Evolutionary conservation across 2,888 invertebrate genomes (phyloP), one percentile per base, ranked within the genome.

Genomic region (Sialis fuliginosa): DNA sequence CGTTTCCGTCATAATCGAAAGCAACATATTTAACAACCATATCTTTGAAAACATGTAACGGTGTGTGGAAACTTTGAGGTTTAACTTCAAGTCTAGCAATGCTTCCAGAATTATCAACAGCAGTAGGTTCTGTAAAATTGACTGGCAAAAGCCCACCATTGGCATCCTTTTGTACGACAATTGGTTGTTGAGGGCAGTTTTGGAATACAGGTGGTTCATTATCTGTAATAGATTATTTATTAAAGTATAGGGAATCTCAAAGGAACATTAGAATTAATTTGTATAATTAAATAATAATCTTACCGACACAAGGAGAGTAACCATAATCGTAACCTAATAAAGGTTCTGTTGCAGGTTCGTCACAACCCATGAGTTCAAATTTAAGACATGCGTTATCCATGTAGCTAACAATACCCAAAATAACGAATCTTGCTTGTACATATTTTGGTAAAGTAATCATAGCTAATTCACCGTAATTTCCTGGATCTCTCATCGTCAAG

Each of bases 191-290:
- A 5, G 95, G 96, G 56, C 95, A 96, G 60, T 95, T 93, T 65
- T 89, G 87, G 77, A 96, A 96, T 6, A 89, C 84, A 31, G 95
- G 96, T 4, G 95, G 93, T 59, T 95, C 95, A 57, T 92, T 91
- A 63, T 96, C 89, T 78, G 61, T 42, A 69, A 68, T 45, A 54
- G 42, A 42, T 46, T 22, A 22, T 22, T 22, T 48, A 22, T 10
- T 37, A 47, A 47, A 44, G 31, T 45, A 6, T 37, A 10, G n/a
- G 35, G 35, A 9, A 22, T 35, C n/a, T 3, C 39, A 40, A 40
- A 40, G 9, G 8, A 40, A 13, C 1, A 8, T 4, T 12, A 33
- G 10, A 46, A 32, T 45, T 12, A 30, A 31, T 22, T 30, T 5
- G 35, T 39, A 46, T 22, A 22, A 39, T 40, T 13, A n/a, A n/a